A percentile compares a stretch with the other conserved stretches of the same genome.
Conservation (phyloP, 2,888 invertebrate species). For the Polydrusus cervinus region DNA sequence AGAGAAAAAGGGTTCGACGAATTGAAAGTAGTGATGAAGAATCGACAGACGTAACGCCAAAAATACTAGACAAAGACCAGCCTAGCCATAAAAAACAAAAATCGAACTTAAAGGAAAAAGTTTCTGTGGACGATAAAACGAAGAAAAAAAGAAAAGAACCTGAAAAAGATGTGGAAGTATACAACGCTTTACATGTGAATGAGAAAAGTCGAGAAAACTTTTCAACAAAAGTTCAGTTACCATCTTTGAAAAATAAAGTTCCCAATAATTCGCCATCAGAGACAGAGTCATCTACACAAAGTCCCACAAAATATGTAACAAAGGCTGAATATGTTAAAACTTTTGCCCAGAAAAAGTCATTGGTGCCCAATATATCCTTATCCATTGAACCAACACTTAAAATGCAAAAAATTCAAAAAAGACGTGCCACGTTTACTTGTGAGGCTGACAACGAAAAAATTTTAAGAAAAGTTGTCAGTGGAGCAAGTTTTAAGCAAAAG, state of each 20-base stretch:
- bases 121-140: neutral
- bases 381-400: slow-evolving; percentile 5
- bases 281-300: neutral
- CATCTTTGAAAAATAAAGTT: neutral
- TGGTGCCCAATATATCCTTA: slow-evolving; percentile 21
- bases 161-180: neutral
- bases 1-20: neutral
- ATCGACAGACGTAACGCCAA: neutral
- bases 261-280: neutral
- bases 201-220: neutral
- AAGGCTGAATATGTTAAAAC: slow-evolving; percentile 28
- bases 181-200: neutral
- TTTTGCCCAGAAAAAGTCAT: slow-evolving; percentile 17
- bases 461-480: slow-evolving; percentile 23
- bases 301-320: slow-evolving; percentile 2
- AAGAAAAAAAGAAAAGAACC: slow-evolving; percentile 5
- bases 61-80: too few species aligned
- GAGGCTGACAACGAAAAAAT: slow-evolving; percentile 32
- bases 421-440: slow-evolving; percentile 29
- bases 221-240: neutral
- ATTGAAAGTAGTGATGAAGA: slow-evolving; percentile 28
- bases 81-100: neutral
- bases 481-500: slow-evolving; percentile 6
- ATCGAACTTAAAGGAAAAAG: neutral
- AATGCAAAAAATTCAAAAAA: neutral